Evolutionary conservation across 2,113 vertebrate genomes (phyloP).

Genomic region (Myiopsitta monachus): DNA sequence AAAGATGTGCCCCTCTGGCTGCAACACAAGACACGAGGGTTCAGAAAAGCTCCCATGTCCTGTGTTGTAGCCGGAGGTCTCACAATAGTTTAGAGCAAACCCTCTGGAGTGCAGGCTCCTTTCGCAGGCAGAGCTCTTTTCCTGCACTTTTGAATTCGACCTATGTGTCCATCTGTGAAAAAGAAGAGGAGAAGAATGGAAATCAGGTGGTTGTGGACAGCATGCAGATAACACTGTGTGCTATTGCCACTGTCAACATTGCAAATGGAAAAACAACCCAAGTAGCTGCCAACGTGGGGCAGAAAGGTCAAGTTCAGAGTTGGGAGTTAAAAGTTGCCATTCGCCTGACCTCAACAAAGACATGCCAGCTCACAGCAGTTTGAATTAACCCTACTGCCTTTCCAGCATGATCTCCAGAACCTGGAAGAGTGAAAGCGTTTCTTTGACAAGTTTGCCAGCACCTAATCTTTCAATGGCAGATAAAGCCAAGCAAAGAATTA

Average conservation of each 20-base stretch:
- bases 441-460: not conserved
- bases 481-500: conserved; percentile 29
- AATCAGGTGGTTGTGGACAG: not conserved
- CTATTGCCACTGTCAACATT: conserved; percentile 14
- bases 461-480: not conserved
- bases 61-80: conserved; percentile 83
- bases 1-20: conserved; percentile 81
- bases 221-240: conserved; percentile 24
- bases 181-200: conserved; percentile 40
- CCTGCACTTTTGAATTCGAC: not conserved
- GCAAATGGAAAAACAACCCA: conserved; percentile 5
- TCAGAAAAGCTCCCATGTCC: conserved; percentile 81
- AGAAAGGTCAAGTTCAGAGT: not conserved
- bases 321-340: not conserved
- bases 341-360: not conserved
- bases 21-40: conserved; percentile 88
- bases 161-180: not conserved
- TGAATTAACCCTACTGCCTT: not conserved
- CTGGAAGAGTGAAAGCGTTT: not conserved
- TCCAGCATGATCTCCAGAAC: not conserved
- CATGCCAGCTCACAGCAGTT: not conserved
- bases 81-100: conserved; percentile 64
- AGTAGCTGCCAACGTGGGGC: not conserved
- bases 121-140: not conserved
- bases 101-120: not conserved